Conservation (phyloP, 2,113 vertebrate genomes). For the Todiramphus chloris region DNA sequence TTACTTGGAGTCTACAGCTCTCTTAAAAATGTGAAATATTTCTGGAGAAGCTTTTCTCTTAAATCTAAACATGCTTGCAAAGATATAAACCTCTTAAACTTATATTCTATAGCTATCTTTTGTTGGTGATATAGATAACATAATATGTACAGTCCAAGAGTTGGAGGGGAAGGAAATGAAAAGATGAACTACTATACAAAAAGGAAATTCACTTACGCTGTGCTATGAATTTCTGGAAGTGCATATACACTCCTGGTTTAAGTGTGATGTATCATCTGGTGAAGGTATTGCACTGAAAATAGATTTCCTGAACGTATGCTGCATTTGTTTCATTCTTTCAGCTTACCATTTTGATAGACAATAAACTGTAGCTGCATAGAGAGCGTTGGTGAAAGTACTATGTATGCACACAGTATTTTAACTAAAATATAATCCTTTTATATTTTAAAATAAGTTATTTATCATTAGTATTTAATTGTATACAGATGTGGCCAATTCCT, state of each 20-base stretch:
- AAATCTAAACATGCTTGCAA: background rate
- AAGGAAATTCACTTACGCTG: slow-evolving; percentile 54
- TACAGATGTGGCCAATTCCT: background rate
- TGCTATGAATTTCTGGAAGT: slow-evolving; percentile 66
- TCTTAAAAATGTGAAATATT: background rate
- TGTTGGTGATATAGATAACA: background rate
- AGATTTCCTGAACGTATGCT: slow-evolving; percentile 48
- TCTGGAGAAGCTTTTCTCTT: background rate
- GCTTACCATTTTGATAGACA: slow-evolving; percentile 8
- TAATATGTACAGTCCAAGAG: background rate
- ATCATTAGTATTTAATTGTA: background rate
- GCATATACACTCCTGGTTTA: background rate
- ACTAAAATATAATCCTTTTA: background rate
- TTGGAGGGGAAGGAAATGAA: slow-evolving; percentile 30
- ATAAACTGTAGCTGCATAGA: background rate
- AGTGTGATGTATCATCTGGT: slow-evolving; percentile 41
- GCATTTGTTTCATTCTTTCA: slow-evolving; percentile 42
- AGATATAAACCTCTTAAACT: background rate
- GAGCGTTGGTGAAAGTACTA: background rate
- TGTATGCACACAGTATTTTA: background rate
- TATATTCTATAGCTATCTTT: background rate
- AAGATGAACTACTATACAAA: slow-evolving; percentile 2
- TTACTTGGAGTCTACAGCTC: background rate
- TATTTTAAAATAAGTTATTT: background rate
- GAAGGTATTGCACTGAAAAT: slow-evolving; percentile 54